Conservation (phyloP, 2,113 vertebrate genomes). For the Acanthochromis polyacanthus region DNA sequence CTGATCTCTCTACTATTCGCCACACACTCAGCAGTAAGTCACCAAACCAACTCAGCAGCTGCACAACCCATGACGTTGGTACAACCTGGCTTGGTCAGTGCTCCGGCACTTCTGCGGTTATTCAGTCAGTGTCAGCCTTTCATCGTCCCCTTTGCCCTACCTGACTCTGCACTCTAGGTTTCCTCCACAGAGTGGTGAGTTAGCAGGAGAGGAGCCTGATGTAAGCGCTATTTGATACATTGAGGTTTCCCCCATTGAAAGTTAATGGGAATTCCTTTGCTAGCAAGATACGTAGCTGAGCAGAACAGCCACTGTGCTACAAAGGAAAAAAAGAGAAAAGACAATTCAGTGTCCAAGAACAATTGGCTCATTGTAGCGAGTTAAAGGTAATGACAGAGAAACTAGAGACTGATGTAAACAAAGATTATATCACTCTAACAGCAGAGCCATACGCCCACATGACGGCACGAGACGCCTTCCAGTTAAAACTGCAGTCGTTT, state of each 20-base stretch:
- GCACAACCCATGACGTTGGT: constrained; percentile 51
- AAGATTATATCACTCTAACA: constrained; percentile 72
- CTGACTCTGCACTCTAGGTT: constrained; percentile 75
- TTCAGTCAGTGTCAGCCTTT: constrained; percentile 67
- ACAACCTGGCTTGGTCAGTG: constrained; percentile 53
- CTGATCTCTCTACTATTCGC: constrained; percentile 56
- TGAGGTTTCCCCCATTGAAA: constrained; percentile 77
- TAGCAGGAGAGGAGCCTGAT: constrained; percentile 73
- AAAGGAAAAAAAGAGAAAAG: constrained; percentile 20
- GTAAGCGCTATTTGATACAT: constrained; percentile 82
- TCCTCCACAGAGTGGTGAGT: constrained; percentile 73
- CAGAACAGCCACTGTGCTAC: constrained; percentile 53
- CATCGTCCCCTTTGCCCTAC: constrained; percentile 67
- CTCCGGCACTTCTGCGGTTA: constrained; percentile 66
- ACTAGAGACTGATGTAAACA: constrained; percentile 73
- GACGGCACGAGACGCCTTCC: constrained; percentile 62
- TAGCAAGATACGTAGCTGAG: constrained; percentile 57
- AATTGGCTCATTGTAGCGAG: constrained; percentile 69
- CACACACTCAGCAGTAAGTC: constrained; percentile 69
- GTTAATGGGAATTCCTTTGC: constrained; percentile 73
- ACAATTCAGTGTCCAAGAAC: constrained; percentile 66
- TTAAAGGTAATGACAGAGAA: constrained; percentile 73
- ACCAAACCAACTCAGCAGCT: constrained; percentile 61
- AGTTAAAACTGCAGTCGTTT: constrained; percentile 59
- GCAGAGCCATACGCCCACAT: constrained; percentile 57